Conservation (phyloP, 2,113 vertebrate species). For the Rhabdornis inornatus region DNA sequence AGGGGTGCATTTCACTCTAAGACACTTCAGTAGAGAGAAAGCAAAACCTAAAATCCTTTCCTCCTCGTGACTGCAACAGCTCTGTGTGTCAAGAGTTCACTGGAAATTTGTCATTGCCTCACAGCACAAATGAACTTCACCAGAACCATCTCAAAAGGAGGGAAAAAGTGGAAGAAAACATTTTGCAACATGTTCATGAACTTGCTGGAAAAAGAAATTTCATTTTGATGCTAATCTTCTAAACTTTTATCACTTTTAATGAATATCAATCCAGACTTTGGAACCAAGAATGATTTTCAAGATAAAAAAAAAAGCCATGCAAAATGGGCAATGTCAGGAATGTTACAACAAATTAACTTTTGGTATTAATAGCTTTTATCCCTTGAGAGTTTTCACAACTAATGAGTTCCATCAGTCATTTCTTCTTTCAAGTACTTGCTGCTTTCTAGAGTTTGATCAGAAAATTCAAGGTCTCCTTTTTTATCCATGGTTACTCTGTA, state of each 20-base stretch:
- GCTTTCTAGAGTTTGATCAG: background rate
- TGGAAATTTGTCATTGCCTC: background rate
- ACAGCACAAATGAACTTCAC: background rate
- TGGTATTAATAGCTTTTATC: background rate
- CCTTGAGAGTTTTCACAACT: background rate
- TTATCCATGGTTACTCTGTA: background rate
- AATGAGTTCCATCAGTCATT: background rate
- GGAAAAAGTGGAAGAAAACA: background rate
- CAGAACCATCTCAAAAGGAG: background rate
- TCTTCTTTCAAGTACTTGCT: background rate
- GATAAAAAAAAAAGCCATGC: background rate
- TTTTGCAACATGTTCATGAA: background rate
- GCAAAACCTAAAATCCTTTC: background rate
- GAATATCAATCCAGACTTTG: background rate
- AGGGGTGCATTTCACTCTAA: background rate
- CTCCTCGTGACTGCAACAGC: background rate
- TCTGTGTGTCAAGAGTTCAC: background rate
- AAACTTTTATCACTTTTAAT: background rate
- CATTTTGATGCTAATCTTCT: background rate
- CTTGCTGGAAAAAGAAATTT: background rate
- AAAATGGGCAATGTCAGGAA: background rate
- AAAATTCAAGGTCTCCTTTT: background rate
- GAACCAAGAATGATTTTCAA: background rate
- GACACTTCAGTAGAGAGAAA: background rate
- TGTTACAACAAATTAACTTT: background rate